phyloP scores from a whole-genome alignment of 92 coral and sea anemone genomes.

The Bergia sp. region DNA sequence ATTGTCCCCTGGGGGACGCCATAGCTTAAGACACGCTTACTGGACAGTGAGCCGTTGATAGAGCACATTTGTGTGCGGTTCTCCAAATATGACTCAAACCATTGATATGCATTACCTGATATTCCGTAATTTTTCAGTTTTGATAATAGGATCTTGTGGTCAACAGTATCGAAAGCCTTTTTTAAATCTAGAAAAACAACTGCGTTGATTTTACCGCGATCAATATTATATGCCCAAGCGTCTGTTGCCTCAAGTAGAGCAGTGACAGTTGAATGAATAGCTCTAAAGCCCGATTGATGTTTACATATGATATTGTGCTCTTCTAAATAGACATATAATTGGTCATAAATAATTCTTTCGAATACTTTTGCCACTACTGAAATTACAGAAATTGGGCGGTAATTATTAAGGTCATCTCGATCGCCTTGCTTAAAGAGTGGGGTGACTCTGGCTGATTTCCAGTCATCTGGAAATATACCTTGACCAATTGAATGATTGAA shows the following conservation, averaged over 20 bases:
- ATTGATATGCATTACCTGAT: slow-evolving; percentile 36
- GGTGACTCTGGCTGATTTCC: slow-evolving; percentile 27
- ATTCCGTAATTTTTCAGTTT: slow-evolving; percentile 30
- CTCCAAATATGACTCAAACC: slow-evolving; percentile 50
- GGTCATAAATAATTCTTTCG: slow-evolving; percentile 25
- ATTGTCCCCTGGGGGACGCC: slow-evolving; percentile 46
- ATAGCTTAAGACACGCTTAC: neutral
- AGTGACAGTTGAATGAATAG: slow-evolving; percentile 21
- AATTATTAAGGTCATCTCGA: too few species aligned
- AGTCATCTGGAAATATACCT: slow-evolving; percentile 24
- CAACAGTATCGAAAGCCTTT: too few species aligned
- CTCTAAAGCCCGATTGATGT: slow-evolving; percentile 10
- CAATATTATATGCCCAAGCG: slow-evolving; percentile 34
- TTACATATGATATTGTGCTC: too few species aligned
- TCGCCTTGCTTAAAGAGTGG: too few species aligned
- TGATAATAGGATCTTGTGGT: slow-evolving; percentile 9
- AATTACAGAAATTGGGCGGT: too few species aligned
- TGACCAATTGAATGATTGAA: slow-evolving; percentile 28
- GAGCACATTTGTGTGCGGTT: slow-evolving; percentile 49
- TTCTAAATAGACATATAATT: slow-evolving; percentile 11
- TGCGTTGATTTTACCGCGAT: slow-evolving; percentile 15
- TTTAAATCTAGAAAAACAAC: neutral
- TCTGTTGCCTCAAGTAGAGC: slow-evolving; percentile 35
- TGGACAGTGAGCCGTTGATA: slow-evolving; percentile 36
- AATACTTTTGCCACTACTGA: slow-evolving; percentile 9